Conservation (phyloP, 2,888 invertebrate species). For the Drosophila emarginata region DNA sequence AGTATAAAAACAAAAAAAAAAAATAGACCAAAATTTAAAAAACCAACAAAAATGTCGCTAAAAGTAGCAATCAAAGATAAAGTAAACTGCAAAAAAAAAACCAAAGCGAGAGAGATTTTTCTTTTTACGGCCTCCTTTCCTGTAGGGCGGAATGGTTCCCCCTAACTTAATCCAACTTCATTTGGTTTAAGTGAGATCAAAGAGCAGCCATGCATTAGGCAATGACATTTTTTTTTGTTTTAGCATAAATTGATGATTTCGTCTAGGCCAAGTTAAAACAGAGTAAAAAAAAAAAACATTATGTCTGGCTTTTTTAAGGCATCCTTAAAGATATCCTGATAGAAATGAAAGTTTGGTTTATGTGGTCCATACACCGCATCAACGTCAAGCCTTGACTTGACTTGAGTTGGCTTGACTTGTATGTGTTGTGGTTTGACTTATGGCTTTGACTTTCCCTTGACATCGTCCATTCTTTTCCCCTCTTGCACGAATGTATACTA, state of each 20-base stretch:
- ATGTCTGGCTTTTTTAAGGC: constrained; percentile 21
- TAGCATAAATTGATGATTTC: constrained; percentile 42
- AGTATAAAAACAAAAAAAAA: neutral
- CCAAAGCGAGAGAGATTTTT: neutral
- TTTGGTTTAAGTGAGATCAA: constrained; percentile 48
- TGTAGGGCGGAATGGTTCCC: neutral
- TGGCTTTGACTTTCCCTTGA: constrained; percentile 58
- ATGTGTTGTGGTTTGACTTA: constrained; percentile 61
- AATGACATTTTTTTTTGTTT: constrained; percentile 37
- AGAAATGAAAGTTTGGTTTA: constrained; percentile 24
- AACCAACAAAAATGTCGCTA: constrained; percentile 14
- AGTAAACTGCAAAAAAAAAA: neutral
- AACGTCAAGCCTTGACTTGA: constrained; percentile 26
- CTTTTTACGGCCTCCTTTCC: neutral
- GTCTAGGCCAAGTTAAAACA: neutral
- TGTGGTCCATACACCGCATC: constrained; percentile 24
- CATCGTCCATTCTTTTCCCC: constrained; percentile 21
- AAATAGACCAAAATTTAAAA: neutral
- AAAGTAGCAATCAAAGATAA: constrained; percentile 6
- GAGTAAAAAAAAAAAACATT: constrained; percentile 6
- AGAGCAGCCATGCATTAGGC: constrained; percentile 47
- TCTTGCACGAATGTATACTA: neutral
- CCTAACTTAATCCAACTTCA: constrained; percentile 30
- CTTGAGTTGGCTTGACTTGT: constrained; percentile 38
- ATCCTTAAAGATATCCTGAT: constrained; percentile 38